Evolutionary conservation across 2,797 vertebrate species (phyloP).

Genomic region (Neosilurus mollespiculum): DNA sequence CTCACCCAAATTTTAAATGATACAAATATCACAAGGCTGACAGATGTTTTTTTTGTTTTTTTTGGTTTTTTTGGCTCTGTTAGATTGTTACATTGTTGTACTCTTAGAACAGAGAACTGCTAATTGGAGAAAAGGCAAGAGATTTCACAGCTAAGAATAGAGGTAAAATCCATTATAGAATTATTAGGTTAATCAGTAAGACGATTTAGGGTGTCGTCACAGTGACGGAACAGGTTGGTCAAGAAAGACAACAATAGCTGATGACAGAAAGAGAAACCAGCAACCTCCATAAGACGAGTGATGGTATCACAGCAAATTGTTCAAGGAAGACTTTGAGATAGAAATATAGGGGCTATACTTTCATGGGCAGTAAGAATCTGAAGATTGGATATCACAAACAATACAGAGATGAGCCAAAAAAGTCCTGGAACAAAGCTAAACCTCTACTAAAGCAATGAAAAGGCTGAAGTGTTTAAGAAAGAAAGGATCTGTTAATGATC

Average conservation of each 20-base stretch:
- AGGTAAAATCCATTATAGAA: not conserved
- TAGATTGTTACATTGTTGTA: not conserved
- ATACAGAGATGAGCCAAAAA: not conserved
- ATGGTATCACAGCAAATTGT: not conserved
- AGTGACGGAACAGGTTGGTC: no score
- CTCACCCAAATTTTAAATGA: not conserved
- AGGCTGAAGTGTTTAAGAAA: no score
- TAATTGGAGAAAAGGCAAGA: not conserved
- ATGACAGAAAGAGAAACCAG: not conserved
- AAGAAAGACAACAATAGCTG: not conserved
- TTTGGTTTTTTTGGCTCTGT: no score
- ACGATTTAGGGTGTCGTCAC: not conserved
- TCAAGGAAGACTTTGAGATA: not conserved
- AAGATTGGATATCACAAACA: not conserved
- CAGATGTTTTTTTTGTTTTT: not conserved
- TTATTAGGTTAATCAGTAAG: not conserved
- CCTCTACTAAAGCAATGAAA: not conserved
- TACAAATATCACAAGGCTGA: not conserved
- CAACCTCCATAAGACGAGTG: no score
- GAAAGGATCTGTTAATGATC: not conserved
- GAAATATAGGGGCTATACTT: not conserved
- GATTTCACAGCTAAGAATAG: not conserved
- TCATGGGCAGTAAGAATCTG: not conserved
- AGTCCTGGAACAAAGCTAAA: not conserved
- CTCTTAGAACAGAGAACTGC: not conserved